Evolutionary conservation across 2,797 vertebrate genomes (phyloP).

Genomic region (Paramormyrops hopkinsi): DNA sequence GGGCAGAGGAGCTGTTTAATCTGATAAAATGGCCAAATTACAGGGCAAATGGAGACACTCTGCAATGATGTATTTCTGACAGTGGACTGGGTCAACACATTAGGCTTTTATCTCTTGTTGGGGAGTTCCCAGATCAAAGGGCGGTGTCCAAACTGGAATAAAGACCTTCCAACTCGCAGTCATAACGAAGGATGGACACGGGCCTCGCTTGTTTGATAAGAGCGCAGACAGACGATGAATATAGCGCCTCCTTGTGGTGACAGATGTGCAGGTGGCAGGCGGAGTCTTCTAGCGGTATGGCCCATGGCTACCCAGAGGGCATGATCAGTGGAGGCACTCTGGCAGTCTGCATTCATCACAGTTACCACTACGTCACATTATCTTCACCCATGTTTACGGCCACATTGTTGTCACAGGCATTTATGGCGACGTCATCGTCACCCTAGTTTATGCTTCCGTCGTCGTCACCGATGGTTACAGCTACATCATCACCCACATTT

Average conservation of each 20-base stretch:
- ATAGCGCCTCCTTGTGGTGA: not conserved
- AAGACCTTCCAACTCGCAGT: not conserved
- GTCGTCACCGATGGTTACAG: not conserved
- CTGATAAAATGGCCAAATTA: slow-evolving; percentile 57
- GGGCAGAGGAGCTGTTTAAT: slow-evolving; percentile 43
- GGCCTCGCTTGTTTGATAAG: not conserved
- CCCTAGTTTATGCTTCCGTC: not conserved
- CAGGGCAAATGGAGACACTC: slow-evolving; percentile 45
- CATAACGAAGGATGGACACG: not conserved
- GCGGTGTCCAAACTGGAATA: not conserved
- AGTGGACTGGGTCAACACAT: slow-evolving; percentile 36
- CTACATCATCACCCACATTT: not conserved
- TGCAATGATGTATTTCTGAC: slow-evolving; percentile 40
- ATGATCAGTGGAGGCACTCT: not conserved
- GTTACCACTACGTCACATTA: not conserved
- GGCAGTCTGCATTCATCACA: not conserved
- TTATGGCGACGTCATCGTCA: not conserved
- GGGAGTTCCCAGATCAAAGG: slow-evolving; percentile 26
- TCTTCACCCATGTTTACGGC: not conserved
- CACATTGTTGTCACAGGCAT: not conserved
- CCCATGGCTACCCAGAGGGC: not conserved
- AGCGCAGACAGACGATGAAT: not conserved
- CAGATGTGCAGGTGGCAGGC: not conserved
- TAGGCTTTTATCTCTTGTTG: slow-evolving; percentile 36
- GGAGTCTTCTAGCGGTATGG: not conserved